Conservation (phyloP, 2,113 vertebrate genomes). For the Cyanistes caeruleus region DNA sequence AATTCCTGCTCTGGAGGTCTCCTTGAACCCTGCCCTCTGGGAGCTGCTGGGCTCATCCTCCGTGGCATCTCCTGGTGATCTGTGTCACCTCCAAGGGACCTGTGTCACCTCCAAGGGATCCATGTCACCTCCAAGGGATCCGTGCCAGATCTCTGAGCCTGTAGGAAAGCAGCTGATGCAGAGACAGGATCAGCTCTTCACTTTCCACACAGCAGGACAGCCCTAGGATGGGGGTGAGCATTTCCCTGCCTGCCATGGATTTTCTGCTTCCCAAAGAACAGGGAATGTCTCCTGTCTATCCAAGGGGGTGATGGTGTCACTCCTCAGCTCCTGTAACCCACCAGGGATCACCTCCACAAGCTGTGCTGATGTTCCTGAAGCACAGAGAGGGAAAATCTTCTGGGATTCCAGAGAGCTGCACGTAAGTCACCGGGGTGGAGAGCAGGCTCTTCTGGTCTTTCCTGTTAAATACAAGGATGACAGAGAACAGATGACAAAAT, state of each 20-base stretch:
- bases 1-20: neutral
- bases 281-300: neutral
- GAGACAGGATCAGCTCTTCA: neutral
- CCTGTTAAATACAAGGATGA: accelerated
- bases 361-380: neutral
- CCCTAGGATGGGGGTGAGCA: neutral
- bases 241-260: neutral
- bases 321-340: neutral
- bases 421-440: neutral
- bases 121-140: neutral
- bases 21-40: neutral
- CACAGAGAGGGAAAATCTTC: neutral
- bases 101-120: neutral
- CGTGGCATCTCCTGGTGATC: accelerated
- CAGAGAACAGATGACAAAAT: neutral
- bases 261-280: accelerated
- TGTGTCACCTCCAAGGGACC: neutral
- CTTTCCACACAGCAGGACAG: neutral
- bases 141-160: neutral
- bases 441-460: neutral
- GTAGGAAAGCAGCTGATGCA: neutral
- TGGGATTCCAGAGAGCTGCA: neutral
- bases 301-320: neutral
- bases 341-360: neutral
- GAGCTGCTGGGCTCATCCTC: neutral